Conservation (phyloP, 2,888 invertebrate genomes). For the Malacosoma neustria region DNA sequence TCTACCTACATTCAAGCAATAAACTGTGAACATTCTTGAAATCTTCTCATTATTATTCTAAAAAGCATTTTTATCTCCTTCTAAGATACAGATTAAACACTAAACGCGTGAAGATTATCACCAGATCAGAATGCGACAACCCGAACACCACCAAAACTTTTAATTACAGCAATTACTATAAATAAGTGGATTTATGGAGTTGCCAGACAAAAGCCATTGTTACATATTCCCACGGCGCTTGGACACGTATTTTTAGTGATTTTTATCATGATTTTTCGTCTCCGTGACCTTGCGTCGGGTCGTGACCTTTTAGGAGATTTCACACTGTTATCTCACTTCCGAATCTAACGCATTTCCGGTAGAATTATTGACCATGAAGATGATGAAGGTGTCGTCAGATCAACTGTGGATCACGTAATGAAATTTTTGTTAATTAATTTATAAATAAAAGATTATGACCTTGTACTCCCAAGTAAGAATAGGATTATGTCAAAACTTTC, state of each 20-base stretch:
- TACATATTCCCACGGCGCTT: conserved; percentile 49
- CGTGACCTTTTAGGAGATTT: conserved; percentile 45
- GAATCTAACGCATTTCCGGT: conserved; percentile 36
- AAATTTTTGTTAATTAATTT: no score
- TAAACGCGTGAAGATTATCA: background rate
- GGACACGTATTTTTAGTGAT: conserved; percentile 42
- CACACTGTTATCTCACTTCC: conserved; percentile 41
- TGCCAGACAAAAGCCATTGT: conserved; percentile 40
- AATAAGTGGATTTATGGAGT: conserved; percentile 46
- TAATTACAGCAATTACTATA: conserved; percentile 60
- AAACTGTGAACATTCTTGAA: no score
- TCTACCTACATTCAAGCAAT: no score
- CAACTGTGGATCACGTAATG: no score
- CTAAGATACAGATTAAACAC: background rate
- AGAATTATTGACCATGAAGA: no score
- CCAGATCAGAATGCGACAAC: conserved; percentile 21
- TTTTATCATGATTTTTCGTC: conserved; percentile 46
- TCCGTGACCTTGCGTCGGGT: conserved; percentile 47
- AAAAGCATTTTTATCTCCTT: background rate
- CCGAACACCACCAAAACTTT: conserved; percentile 34
- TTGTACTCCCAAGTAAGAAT: no score
- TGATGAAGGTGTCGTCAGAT: no score
- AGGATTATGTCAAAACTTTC: no score
- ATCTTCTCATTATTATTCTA: no score
- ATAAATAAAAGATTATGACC: no score